Percentiles rank a stretch among this genome's conserved stretches.
These are phyloP conservation scores for Albula glossodonta DNA, from an alignment of 2,113 vertebrate genomes.

Conservation along the genomic window DNA sequence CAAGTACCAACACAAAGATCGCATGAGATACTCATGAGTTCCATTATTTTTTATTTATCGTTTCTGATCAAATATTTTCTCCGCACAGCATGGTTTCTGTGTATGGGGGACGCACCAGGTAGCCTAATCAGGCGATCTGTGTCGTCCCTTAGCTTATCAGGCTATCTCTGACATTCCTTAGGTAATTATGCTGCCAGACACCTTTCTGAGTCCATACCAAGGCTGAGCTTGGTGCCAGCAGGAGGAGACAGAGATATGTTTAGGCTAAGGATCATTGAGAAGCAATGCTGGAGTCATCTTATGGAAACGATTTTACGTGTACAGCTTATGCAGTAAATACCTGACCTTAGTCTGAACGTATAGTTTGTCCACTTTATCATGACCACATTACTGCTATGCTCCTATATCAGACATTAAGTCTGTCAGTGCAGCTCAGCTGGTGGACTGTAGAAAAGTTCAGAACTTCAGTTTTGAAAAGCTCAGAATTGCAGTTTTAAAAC, in stretches of 20 bases:
- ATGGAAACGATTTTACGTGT: neutral
- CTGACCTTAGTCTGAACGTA: no score
- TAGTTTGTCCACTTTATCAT: no score
- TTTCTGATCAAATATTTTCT: neutral
- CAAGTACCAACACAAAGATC: conserved; percentile 24
- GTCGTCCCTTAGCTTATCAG: neutral
- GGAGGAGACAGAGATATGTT: neutral
- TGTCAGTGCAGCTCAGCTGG: no score
- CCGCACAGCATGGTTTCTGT: neutral
- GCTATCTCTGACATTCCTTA: no score
- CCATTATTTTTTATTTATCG: neutral
- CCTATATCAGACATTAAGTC: no score
- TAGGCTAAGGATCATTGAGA: neutral
- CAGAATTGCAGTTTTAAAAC: neutral
- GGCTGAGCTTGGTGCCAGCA: no score
- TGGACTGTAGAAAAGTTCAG: no score
- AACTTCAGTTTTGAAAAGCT: no score
- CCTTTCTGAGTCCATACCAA: no score
- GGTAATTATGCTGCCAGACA: no score
- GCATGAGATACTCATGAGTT: neutral
- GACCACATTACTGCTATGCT: no score
- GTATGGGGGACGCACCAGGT: neutral
- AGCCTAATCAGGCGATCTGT: neutral
- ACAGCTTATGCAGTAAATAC: neutral
- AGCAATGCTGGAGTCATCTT: neutral